Percentiles rank a stretch among this genome's conserved stretches.
Evolutionary conservation across 2,888 invertebrate genomes (phyloP).

Genomic region (Nomada goodeniana): DNA sequence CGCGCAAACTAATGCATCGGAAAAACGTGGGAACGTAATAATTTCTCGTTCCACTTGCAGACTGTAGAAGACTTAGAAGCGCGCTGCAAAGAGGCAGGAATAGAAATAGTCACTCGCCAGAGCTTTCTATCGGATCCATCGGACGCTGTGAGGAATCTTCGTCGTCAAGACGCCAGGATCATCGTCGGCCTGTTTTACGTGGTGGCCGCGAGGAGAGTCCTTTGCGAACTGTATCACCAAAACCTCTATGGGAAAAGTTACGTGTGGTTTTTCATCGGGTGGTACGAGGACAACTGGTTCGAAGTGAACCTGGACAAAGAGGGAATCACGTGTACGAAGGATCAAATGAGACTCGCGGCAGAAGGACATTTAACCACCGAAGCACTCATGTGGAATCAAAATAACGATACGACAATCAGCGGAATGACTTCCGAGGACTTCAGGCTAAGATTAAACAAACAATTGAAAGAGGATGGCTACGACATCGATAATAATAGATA

Average conservation of each 20-base stretch:
- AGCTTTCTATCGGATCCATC: slow-evolving; percentile 98
- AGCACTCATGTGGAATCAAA: slow-evolving; percentile 99
- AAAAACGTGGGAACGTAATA: not conserved
- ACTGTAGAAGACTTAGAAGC: slow-evolving; percentile 99
- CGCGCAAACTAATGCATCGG: not conserved
- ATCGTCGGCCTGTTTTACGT: slow-evolving; percentile 99
- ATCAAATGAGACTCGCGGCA: slow-evolving; percentile 97
- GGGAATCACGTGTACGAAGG: slow-evolving; percentile 95
- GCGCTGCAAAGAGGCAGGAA: slow-evolving; percentile 95
- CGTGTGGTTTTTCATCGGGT: slow-evolving; percentile 99
- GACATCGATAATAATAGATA: slow-evolving; percentile 94
- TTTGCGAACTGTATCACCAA: slow-evolving; percentile 98
- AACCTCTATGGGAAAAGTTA: slow-evolving; percentile 97
- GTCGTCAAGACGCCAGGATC: slow-evolving; percentile 98
- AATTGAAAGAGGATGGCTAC: slow-evolving; percentile 92
- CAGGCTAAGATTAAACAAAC: slow-evolving; percentile 92
- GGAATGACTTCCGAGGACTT: slow-evolving; percentile 98
- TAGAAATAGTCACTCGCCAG: slow-evolving; percentile 98
- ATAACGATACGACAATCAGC: slow-evolving; percentile 96
- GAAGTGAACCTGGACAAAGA: slow-evolving; percentile 94
- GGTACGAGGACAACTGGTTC: slow-evolving; percentile 99
- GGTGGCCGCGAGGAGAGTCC: slow-evolving; percentile 97
- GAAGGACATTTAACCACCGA: slow-evolving; percentile 99
- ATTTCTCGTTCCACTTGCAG: slow-evolving; percentile 83
- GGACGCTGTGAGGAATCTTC: slow-evolving; percentile 97